Conservation (phyloP, 2,797 vertebrate genomes). For the Hybognathus amarus region DNA sequence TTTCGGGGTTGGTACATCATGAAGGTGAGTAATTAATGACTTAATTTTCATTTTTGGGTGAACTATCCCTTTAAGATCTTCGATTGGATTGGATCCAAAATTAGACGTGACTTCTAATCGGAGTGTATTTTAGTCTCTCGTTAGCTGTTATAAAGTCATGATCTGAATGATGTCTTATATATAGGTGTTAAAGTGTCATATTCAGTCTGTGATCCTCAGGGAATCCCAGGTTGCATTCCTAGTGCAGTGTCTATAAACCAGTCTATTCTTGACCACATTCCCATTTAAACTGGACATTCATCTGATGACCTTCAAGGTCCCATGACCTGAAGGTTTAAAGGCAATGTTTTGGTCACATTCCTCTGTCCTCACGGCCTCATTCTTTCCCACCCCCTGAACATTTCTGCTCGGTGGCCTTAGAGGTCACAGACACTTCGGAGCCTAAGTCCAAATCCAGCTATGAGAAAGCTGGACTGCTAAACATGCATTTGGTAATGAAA, state of each 20-base stretch:
- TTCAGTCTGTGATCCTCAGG: background rate
- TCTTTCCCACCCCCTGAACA: conserved; percentile 33
- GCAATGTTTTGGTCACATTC: conserved; percentile 66
- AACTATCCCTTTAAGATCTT: background rate
- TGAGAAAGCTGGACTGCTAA: conserved; percentile 47
- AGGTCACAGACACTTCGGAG: conserved; percentile 61
- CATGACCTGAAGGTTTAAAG: conserved; percentile 59
- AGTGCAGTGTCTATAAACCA: conserved; percentile 61
- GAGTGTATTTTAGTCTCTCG: background rate
- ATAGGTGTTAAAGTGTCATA: background rate
- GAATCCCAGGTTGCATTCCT: conserved; percentile 9
- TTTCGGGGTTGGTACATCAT: no score
- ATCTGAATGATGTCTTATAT: background rate
- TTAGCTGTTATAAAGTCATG: background rate
- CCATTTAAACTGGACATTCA: conserved; percentile 72
- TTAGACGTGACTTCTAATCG: background rate
- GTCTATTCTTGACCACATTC: conserved; percentile 69
- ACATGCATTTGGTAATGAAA: conserved; percentile 45
- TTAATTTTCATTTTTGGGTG: no score
- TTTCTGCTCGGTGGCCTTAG: conserved; percentile 57
- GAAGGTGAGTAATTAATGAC: no score
- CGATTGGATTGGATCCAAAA: background rate
- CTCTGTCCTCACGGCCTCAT: conserved; percentile 42
- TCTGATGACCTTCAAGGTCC: conserved; percentile 65
- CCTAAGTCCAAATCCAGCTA: conserved; percentile 50